Conservation (phyloP, 2,888 invertebrate genomes). For the Polymixis flavicincta region DNA sequence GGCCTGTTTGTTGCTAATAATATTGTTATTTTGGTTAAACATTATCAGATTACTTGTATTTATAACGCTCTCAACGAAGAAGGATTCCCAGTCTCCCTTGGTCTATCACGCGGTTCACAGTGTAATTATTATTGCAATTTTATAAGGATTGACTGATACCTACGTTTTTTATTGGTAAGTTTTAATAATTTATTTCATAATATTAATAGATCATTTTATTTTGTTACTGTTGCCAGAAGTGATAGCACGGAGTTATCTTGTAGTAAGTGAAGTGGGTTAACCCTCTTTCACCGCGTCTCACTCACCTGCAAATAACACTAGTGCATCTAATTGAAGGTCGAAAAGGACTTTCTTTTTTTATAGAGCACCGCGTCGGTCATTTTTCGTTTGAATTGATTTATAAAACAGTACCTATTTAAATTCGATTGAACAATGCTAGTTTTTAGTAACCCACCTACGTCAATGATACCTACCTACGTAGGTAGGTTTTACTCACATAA, state of each 20-base stretch:
- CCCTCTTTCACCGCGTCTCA: slow-evolving; percentile 26
- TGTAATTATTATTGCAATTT: slow-evolving; percentile 36
- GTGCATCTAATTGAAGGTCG: slow-evolving; percentile 58
- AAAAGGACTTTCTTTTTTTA: slow-evolving; percentile 48
- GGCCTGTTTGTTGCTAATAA: slow-evolving; percentile 51
- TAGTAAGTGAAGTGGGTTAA: slow-evolving; percentile 32
- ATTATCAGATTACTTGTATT: slow-evolving; percentile 46
- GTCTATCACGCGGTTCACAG: slow-evolving; percentile 27
- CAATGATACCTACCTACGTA: not conserved
- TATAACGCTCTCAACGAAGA: slow-evolving; percentile 38
- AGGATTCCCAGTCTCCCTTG: slow-evolving; percentile 34
- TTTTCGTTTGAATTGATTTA: not conserved
- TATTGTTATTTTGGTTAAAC: slow-evolving; percentile 53
- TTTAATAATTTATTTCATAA: not conserved
- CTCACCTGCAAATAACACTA: slow-evolving; percentile 44
- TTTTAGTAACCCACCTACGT: too few species aligned
- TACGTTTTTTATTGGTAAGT: slow-evolving; percentile 50
- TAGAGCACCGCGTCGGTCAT: not conserved
- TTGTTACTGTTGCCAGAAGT: not conserved
- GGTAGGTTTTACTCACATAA: not conserved
- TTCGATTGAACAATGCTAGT: not conserved
- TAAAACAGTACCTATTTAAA: not conserved
- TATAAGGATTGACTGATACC: slow-evolving; percentile 24
- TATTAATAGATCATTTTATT: not conserved
- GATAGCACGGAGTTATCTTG: slow-evolving; percentile 14